These are phyloP conservation scores for Molorchus minor DNA, from an alignment of 2,888 invertebrate species.

Conservation along the genomic window DNA sequence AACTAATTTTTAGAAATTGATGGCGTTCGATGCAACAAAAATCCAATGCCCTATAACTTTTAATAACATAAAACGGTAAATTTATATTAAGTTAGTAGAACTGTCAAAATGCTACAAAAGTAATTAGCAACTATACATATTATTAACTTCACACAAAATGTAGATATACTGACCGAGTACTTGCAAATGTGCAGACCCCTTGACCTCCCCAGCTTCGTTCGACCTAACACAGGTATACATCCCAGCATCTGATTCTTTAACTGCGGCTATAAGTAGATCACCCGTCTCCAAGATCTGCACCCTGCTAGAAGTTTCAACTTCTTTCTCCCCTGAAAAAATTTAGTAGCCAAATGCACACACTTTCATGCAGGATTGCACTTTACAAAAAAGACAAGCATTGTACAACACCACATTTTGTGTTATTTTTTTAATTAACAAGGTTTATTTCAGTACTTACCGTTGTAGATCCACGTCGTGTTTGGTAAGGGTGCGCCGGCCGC, in stretches of 20 bases:
- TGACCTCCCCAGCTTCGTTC: constrained; percentile 89
- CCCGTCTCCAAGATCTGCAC: constrained; percentile 87
- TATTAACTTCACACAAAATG: too few relatives aligned
- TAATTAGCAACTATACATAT: constrained; percentile 3
- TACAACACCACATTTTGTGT: constrained; percentile 1
- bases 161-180: constrained; percentile 80
- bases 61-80: too few relatives aligned
- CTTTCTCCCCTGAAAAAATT: constrained; percentile 66
- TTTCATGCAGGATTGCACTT: constrained; percentile 22
- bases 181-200: constrained; percentile 82
- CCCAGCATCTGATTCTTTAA: constrained; percentile 84
- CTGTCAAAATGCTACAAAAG: too few relatives aligned
- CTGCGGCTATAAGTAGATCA: constrained; percentile 87
- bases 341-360: constrained; percentile 42
- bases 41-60: too few relatives aligned
- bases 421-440: not conserved
- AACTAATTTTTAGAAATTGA: too few relatives aligned
- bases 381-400: constrained; percentile 2
- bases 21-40: too few relatives aligned
- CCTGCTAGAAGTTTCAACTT: constrained; percentile 75
- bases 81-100: too few relatives aligned
- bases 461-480: constrained; percentile 90
- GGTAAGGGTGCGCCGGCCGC: constrained; percentile 92
- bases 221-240: constrained; percentile 88
- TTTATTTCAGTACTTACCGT: constrained; percentile 72